Base-by-base conservation (phyloP, 2,113 vertebrate genomes). In the Sinocyclocheilus grahami region DNA sequence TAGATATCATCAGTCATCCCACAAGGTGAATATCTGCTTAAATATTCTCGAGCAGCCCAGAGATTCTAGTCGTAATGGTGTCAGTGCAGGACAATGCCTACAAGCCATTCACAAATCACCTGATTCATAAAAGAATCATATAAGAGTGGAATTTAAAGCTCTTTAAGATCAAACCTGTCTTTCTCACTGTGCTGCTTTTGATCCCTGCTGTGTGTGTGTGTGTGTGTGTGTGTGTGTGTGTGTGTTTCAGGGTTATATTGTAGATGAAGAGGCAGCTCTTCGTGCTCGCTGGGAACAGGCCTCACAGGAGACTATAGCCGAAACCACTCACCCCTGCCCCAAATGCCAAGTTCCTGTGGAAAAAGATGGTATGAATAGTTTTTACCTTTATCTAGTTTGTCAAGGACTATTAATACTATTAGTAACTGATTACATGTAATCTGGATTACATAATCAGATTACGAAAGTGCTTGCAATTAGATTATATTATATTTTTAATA, bases 291-390 rank as follows among this genome's bases (percentile, higher is more conserved):
- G 97, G 97, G 97, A 98, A 46, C 91, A 89, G 75, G 96, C 95
- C 1, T 97, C 97, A 22, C 93, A 87, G 90, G 95, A 96, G 58
- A 96, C 96, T 5, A 97, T 98, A 90, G 93, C 94, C 82, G 94
- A 94, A 75, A 96, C 95, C 75, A 98, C 97, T 4, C 96, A 95
- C 88, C 96, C 93, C 18, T 98, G 97, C 55, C 97, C 97, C 1
- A 93, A 85, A 46, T 98, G 97, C 91, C 95, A 88, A 0, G 95
- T 97, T 60, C 96, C 96, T 0, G 95, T 97, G 18, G 96, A 98
- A 91, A 98, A 96, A 85, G 96, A 96, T 0, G 97, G 97, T 97
- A 85, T 86, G 87, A 86, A 27, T 53, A 2, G 4, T 8, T 83
- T 30, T 13, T 53, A 30, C 20, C 14, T 39, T 82, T 71, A 48